Percentiles rank a stretch among this genome's conserved stretches.
Conservation (phyloP, 1,140 invertebrate species). For the Stenopsyche tienmushanensis region DNA sequence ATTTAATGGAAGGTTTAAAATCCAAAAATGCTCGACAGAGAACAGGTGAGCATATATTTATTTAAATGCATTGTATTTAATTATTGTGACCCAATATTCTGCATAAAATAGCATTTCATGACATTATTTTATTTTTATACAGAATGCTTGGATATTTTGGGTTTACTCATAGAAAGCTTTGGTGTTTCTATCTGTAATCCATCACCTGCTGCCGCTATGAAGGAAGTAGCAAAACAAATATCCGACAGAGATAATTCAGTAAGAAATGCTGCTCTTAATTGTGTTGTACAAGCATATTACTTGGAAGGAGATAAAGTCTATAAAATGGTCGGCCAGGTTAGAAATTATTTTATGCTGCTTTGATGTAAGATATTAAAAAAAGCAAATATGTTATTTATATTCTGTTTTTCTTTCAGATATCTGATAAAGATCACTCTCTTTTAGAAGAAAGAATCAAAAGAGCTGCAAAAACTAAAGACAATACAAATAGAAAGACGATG, state of each 20-base stretch:
- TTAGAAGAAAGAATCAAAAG: constrained; percentile 94
- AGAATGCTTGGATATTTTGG: constrained; percentile 93
- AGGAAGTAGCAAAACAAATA: constrained; percentile 92
- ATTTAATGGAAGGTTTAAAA: constrained; percentile 92
- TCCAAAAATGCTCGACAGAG: constrained; percentile 96
- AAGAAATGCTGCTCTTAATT: constrained; percentile 92
- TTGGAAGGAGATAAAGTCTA: constrained; percentile 88
- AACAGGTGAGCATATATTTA: constrained; percentile 60
- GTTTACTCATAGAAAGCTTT: constrained; percentile 81
- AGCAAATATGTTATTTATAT: constrained; percentile 3
- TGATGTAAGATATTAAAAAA: no score
- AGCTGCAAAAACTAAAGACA: constrained; percentile 69
- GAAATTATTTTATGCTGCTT: constrained; percentile 18
- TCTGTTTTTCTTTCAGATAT: constrained; percentile 61
- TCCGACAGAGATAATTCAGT: constrained; percentile 96
- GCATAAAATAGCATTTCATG: neutral
- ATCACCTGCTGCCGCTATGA: constrained; percentile 73
- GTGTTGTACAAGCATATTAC: constrained; percentile 87
- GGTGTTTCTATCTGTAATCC: constrained; percentile 84
- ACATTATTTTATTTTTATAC: constrained; percentile 27
- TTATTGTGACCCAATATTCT: neutral
- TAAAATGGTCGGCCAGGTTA: constrained; percentile 87
- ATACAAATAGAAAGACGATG: constrained; percentile 49
- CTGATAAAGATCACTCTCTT: constrained; percentile 91
- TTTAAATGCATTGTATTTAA: neutral